Evolutionary conservation across 2,888 invertebrate genomes (phyloP).

Genomic region (Polydrusus cervinus): DNA sequence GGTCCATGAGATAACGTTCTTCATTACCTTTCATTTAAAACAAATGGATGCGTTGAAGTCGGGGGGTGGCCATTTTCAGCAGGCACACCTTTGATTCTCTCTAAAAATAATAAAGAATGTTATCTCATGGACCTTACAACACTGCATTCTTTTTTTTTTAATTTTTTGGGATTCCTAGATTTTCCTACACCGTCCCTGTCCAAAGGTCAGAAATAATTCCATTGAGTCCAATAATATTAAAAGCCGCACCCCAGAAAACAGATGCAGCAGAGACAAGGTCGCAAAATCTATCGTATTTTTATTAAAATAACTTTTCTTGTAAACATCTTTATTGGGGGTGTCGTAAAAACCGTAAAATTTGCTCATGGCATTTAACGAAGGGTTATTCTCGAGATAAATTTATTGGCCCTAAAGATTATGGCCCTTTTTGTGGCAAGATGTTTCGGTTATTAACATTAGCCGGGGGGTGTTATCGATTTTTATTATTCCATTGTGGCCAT

Average conservation of each 20-base stretch:
- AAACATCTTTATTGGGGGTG: constrained; percentile 46
- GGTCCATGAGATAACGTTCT: too few relatives aligned
- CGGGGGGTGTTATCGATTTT: neutral
- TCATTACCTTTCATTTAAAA: too few relatives aligned
- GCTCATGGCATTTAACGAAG: constrained; percentile 46
- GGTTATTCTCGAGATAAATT: constrained; percentile 42
- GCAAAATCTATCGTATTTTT: constrained; percentile 29
- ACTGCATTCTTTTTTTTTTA: too few relatives aligned
- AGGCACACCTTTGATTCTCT: too few relatives aligned
- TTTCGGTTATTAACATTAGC: constrained; percentile 27
- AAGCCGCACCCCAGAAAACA: constrained; percentile 16
- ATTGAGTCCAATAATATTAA: constrained; percentile 19
- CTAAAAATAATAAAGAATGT: too few relatives aligned
- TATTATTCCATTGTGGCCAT: neutral
- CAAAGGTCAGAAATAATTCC: neutral
- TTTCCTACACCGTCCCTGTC: neutral
- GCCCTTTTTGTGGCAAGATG: constrained; percentile 50
- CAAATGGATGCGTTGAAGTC: too few relatives aligned
- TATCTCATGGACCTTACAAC: too few relatives aligned
- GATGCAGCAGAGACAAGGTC: constrained; percentile 12
- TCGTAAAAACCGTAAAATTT: constrained; percentile 52
- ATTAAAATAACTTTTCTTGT: constrained; percentile 39
- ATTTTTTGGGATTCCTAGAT: too few relatives aligned
- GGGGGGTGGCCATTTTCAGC: too few relatives aligned
- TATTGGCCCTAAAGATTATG: constrained; percentile 54